Base-by-base conservation (phyloP, 2,797 vertebrate species). In the Uromys caudimaculatus region DNA sequence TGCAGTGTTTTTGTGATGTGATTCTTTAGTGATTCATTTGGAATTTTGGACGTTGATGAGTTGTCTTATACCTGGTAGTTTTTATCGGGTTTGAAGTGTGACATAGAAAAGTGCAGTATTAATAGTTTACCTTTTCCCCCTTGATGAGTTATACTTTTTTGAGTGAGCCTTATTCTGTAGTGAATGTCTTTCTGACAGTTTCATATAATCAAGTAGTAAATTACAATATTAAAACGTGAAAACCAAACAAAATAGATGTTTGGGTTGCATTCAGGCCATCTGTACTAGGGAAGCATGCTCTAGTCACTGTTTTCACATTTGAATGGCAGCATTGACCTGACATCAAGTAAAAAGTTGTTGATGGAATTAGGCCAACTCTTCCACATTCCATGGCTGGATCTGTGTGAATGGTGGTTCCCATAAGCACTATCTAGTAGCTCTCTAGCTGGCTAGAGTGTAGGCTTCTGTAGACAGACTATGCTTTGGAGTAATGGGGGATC, bases 161-260 rank as follows among this genome's bases (percentile, higher is more conserved):
- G 62, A 56, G 54, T 92, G 69, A 95, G 87, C 29, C 50, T 89
- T 96, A 82, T 89, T 87, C 41, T 83, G 29, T 56, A 82, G 89
- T 69, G 50, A 90, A 83, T 93, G 24, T 95, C 50, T 96, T 94
- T 96, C 67, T 95, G 79, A 96, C 38, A 91, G 56, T 94, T 95
- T 12, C 64, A 41, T 54, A 62, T 76, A 91, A 47, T 96, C 54
- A 6, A 71, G 3, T 78, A 96, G 69, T 95, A 93, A 95, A 58
- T 77, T 93, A 73, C 10, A 91, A n/a, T 77, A 56, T 35, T 89
- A 47, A 92, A 52, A 78, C 67, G 35, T 23, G 24, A 64, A 90
- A 95, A 95, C 56, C 71, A 75, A 41, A 62, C 81, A 92, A 89
- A 84, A 52, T 32, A 13, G 1, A 6, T 71, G 27, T n/a, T 69